phyloP scores from a whole-genome alignment of 2,797 vertebrate genomes.

The Acipenser oxyrinchus region DNA sequence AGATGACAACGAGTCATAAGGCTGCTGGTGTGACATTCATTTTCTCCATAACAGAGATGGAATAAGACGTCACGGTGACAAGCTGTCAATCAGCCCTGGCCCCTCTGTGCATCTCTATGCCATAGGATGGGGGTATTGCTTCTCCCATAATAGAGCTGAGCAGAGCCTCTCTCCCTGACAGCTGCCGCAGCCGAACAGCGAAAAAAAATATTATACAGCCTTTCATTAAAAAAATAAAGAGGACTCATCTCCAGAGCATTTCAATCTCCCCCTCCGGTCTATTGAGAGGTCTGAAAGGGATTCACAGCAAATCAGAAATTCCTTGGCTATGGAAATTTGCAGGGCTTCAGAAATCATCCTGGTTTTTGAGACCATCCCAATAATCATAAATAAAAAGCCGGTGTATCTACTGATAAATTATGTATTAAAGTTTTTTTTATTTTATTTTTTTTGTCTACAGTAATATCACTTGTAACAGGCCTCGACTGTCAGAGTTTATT shows the following conservation, averaged over 20 bases:
- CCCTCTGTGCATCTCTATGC: constrained; percentile 48
- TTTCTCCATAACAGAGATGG: constrained; percentile 89
- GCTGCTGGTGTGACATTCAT: constrained; percentile 79
- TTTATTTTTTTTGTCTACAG: constrained; percentile 56
- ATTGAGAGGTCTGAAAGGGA: constrained; percentile 70
- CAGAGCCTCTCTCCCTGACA: constrained; percentile 63
- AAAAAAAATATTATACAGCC: constrained; percentile 78
- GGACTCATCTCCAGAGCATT: constrained; percentile 81
- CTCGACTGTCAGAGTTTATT: constrained; percentile 58
- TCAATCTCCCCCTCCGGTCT: constrained; percentile 73
- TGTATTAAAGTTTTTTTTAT: constrained; percentile 53
- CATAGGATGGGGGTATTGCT: constrained; percentile 67
- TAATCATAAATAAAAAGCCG: constrained; percentile 74
- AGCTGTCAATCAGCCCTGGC: constrained; percentile 85
- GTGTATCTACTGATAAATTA: constrained; percentile 66
- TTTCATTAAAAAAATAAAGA: constrained; percentile 91
- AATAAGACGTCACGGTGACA: constrained; percentile 97
- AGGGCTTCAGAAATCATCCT: constrained; percentile 49
- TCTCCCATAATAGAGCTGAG: constrained; percentile 76
- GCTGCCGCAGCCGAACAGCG: constrained; percentile 67
- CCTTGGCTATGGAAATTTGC: constrained; percentile 66
- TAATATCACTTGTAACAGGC: constrained; percentile 61
- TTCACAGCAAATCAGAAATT: constrained; percentile 66
- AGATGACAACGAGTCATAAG: constrained; percentile 93
- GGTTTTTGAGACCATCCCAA: constrained; percentile 54